A percentile compares a stretch with the other conserved stretches of the same genome.
phyloP scores from a whole-genome alignment of 92 coral and sea anemone species.

The Blastomussa wellsi region DNA sequence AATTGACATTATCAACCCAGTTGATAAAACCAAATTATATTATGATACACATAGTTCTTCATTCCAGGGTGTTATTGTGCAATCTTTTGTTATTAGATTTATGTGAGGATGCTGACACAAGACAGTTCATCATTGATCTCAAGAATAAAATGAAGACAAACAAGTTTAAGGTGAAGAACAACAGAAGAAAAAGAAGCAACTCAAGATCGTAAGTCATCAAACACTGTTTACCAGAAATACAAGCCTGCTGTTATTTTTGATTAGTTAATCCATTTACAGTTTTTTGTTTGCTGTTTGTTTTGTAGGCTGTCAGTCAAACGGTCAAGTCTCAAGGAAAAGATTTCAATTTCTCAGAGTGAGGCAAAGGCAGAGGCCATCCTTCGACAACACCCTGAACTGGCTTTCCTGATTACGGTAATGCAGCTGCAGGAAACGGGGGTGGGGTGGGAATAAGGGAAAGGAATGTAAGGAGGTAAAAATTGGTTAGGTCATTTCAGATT shows the following conservation, averaged over 20 bases:
- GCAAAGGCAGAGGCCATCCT: conserved; percentile 97
- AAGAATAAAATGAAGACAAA: conserved; percentile 82
- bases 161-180: conserved; percentile 74
- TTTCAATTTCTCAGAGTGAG: conserved; percentile 87
- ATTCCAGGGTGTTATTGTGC: not conserved
- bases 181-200: conserved; percentile 78
- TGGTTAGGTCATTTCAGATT: not conserved
- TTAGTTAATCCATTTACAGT: too few relatives aligned
- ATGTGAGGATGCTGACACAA: conserved; percentile 86
- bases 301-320: conserved; percentile 91
- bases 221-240: not conserved
- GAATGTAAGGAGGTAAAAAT: not conserved
- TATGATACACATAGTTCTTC: too few relatives aligned
- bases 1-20: too few relatives aligned
- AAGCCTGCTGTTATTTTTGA: too few relatives aligned
- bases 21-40: too few relatives aligned
- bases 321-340: conserved; percentile 94
- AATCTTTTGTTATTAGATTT: conserved; percentile 51
- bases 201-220: conserved; percentile 86
- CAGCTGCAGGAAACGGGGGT: not conserved
- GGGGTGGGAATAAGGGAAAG: not conserved
- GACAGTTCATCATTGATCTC: conserved; percentile 81
- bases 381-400: conserved; percentile 83
- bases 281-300: conserved; percentile 5
- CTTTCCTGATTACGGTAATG: conserved; percentile 77